Evolutionary conservation across 2,113 vertebrate species (phyloP), one percentile per base, ranked within the genome.

Genomic region (Melozone crissalis): DNA sequence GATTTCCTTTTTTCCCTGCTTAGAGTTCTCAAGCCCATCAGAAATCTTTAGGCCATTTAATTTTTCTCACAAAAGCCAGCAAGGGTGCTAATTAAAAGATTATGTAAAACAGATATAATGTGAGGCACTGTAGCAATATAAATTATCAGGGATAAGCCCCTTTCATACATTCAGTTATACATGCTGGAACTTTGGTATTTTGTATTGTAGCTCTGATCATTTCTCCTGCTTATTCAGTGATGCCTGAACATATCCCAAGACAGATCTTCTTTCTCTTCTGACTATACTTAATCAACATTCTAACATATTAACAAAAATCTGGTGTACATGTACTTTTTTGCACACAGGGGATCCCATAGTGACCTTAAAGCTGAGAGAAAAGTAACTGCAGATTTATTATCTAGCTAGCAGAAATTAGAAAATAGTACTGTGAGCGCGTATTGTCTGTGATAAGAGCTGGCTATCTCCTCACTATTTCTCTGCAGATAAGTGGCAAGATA

Each of bases 51-150:
- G 30, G 22, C 2, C 20, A 65, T 79, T 95, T 66, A 58, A 44
- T 73, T 82, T 87, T 93, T 74, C 52, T 78, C 41, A 90, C 12
- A 62, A 86, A 83, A 79, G 15, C 23, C 44, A 92, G 57, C 11
- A 74, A 79, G 46, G 4, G 2, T 62, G 12, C 27, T 94, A 87
- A 89, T 93, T 87, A 94, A 89, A 95, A 85, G 77, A 91, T 91
- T 91, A 94, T 73, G 41, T 67, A 79, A 66, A 89, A 49, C 6
- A 68, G 17, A 39, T 92, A 37, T 28, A 83, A 33, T 46, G 15
- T 69, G 54, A 94, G 14, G 21, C 39, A 57, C 10, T 79, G 39
- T 69, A 94, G 73, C 33, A 79, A 59, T 44, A 63, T 37, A 68
- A 92, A 92, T 69, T 57, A 79, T 49, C 44, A 82, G 31, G 49